Evolutionary conservation across 2,797 vertebrate species (phyloP).

Genomic region (Odontamblyopus rebecca): DNA sequence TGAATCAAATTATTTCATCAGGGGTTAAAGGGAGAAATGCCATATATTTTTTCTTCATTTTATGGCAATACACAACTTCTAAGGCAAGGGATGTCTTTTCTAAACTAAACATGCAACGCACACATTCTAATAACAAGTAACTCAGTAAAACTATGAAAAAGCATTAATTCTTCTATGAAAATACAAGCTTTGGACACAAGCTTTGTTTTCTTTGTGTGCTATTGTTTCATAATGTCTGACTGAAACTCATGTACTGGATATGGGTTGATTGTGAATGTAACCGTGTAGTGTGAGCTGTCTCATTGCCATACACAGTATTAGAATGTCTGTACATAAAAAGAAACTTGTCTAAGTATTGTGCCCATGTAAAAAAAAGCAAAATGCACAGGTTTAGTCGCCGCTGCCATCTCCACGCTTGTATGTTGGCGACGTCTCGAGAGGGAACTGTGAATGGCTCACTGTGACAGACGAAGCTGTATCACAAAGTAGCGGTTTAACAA

Average conservation of each 20-base stretch:
- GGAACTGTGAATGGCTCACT: slow-evolving; percentile 82
- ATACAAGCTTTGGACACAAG: slow-evolving; percentile 58
- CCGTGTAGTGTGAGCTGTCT: slow-evolving; percentile 76
- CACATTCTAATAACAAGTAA: slow-evolving; percentile 56
- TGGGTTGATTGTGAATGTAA: slow-evolving; percentile 82
- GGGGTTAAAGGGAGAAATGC: slow-evolving; percentile 64
- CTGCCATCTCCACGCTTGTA: slow-evolving; percentile 70
- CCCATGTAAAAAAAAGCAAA: slow-evolving; percentile 66
- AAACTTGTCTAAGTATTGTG: slow-evolving; percentile 80
- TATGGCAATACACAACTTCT: slow-evolving; percentile 70
- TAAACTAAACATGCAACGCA: slow-evolving; percentile 57
- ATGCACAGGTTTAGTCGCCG: slow-evolving; percentile 76
- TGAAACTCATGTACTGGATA: slow-evolving; percentile 62
- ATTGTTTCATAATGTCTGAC: slow-evolving; percentile 69
- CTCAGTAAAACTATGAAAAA: slow-evolving; percentile 46
- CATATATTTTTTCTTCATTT: slow-evolving; percentile 66
- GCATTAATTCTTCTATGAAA: slow-evolving; percentile 67
- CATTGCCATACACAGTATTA: slow-evolving; percentile 85
- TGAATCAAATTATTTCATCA: slow-evolving; percentile 55
- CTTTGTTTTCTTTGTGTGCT: slow-evolving; percentile 62
- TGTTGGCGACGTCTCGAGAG: slow-evolving; percentile 79
- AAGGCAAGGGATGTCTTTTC: slow-evolving; percentile 52
- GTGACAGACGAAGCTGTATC: slow-evolving; percentile 89
- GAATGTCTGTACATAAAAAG: slow-evolving; percentile 85
- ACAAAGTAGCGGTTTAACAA: slow-evolving; percentile 78